A percentile compares a stretch with the other conserved stretches of the same genome.
phyloP scores from a whole-genome alignment of 2,888 invertebrate species.

The Orthonevra nobilis region DNA sequence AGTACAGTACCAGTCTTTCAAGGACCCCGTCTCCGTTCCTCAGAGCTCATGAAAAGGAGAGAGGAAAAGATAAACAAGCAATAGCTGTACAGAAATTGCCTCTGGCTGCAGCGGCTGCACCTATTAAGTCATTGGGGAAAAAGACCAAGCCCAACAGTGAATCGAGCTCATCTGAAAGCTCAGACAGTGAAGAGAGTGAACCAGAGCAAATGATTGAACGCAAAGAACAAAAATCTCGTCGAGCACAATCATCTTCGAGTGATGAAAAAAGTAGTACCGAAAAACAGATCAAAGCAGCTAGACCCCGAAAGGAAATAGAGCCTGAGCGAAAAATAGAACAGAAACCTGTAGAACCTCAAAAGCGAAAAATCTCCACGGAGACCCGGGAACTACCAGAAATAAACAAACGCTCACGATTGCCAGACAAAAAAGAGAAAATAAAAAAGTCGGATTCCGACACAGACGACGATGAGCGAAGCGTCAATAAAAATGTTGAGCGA shows the following conservation, averaged over 20 bases:
- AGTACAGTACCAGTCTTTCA: slow-evolving; percentile 89
- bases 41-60: slow-evolving; percentile 80
- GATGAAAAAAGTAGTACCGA: slow-evolving; percentile 53
- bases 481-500: slow-evolving; percentile 31
- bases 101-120: slow-evolving; percentile 19
- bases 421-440: slow-evolving; percentile 60
- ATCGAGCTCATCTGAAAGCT: slow-evolving; percentile 80
- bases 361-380: slow-evolving; percentile 69
- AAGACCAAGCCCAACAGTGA: slow-evolving; percentile 78
- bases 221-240: slow-evolving; percentile 47
- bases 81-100: slow-evolving; percentile 41
- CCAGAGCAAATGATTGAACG: slow-evolving; percentile 74
- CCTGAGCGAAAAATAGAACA: slow-evolving; percentile 67
- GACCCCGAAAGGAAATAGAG: slow-evolving; percentile 57
- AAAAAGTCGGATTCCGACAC: slow-evolving; percentile 65
- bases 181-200: slow-evolving; percentile 80
- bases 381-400: slow-evolving; percentile 51
- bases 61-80: slow-evolving; percentile 64
- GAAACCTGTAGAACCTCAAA: slow-evolving; percentile 52
- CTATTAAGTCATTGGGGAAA: slow-evolving; percentile 32
- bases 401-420: slow-evolving; percentile 64
- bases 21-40: slow-evolving; percentile 93
- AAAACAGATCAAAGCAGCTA: slow-evolving; percentile 43
- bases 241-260: slow-evolving; percentile 47
- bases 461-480: slow-evolving; percentile 33